Evolutionary conservation across 1,140 invertebrate species (phyloP), one percentile per base, ranked within the genome.

Genomic region (Bombus huntii): DNA sequence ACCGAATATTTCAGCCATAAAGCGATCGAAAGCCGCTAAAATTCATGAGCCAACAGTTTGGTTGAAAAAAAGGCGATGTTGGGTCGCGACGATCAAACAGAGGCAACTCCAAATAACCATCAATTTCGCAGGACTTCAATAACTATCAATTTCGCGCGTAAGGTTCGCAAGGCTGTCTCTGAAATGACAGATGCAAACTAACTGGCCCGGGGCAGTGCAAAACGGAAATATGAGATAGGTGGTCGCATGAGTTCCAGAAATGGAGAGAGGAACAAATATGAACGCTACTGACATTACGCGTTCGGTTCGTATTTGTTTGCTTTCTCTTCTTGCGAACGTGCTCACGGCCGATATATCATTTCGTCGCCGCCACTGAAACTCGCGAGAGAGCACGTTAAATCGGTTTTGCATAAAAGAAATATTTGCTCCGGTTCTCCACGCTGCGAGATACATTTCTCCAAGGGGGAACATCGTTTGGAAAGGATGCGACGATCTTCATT

Each of bases 391-490:
- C 53, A 80, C 70, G 83, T 62, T 80, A 71, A 72, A 85, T 80
- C 83, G 83, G 42, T 79, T 79, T 80, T 79, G 65, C 68, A 80
- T 78, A 68, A 72, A 79, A 84, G 83, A 80, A 84, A 79, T 80
- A 84, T 84, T 84, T 84, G 31, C 75, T 84, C 42, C 37, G 71
- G 72, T 34, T 62, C 39, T 18, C 13, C 9, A 44, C 18, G 25
- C 22, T 39, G 2, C 13, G 31, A 9, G 75, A 34, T 44, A 71
- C 25, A 44, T 31, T n/a, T n/a, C 25, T 28, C 28, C 28, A 3
- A 44, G 9, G 6, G 3, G n/a, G 39, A 15, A 5, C 6, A 0
- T 3, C 10, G 68, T 25, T 39, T 66, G 13, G 31, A 12, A 28
- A 18, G 13, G 57, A n/a, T 31, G 6, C 1, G 15, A 77, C 12